A percentile compares a stretch with the other conserved stretches of the same genome.
Evolutionary conservation across 2,797 vertebrate genomes (phyloP).

Genomic region (Carapus acus): DNA sequence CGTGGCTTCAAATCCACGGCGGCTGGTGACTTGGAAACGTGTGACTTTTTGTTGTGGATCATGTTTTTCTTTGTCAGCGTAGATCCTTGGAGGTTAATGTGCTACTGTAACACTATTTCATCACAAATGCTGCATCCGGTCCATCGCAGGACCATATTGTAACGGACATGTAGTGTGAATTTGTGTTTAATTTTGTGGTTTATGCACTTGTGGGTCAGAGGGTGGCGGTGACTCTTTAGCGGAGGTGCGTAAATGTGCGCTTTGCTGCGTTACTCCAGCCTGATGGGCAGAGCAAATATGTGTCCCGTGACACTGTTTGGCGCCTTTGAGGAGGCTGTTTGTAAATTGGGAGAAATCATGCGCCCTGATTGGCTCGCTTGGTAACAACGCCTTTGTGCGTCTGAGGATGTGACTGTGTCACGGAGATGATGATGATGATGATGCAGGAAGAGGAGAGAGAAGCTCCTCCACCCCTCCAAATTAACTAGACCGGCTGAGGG

Average conservation of each 20-base stretch:
- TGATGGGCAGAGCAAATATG: no score
- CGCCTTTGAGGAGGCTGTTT: slow-evolving; percentile 27
- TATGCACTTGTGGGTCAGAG: slow-evolving; percentile 13
- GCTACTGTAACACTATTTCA: slow-evolving; percentile 37
- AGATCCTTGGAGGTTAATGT: slow-evolving; percentile 43
- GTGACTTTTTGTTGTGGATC: neutral
- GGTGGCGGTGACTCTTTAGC: no score
- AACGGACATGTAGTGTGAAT: slow-evolving; percentile 31
- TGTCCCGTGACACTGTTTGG: no score
- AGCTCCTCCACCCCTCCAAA: slow-evolving; percentile 31
- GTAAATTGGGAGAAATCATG: slow-evolving; percentile 25
- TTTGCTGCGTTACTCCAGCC: no score
- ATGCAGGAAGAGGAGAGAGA: no score
- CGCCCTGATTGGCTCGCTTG: slow-evolving; percentile 19
- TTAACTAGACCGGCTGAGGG: slow-evolving; percentile 24
- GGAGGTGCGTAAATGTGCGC: no score
- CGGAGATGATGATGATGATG: slow-evolving; percentile 21
- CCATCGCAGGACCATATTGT: slow-evolving; percentile 35
- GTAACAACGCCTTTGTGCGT: slow-evolving; percentile 55
- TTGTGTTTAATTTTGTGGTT: slow-evolving; percentile 32
- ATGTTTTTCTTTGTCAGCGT: slow-evolving; percentile 18
- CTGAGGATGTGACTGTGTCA: slow-evolving; percentile 28
- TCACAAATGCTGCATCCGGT: slow-evolving; percentile 57
- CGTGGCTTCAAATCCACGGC: slow-evolving; percentile 39
- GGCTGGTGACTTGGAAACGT: slow-evolving; percentile 1